Evolutionary conservation across 2,113 vertebrate genomes (phyloP).

Genomic region (Daubentonia madagascariensis): DNA sequence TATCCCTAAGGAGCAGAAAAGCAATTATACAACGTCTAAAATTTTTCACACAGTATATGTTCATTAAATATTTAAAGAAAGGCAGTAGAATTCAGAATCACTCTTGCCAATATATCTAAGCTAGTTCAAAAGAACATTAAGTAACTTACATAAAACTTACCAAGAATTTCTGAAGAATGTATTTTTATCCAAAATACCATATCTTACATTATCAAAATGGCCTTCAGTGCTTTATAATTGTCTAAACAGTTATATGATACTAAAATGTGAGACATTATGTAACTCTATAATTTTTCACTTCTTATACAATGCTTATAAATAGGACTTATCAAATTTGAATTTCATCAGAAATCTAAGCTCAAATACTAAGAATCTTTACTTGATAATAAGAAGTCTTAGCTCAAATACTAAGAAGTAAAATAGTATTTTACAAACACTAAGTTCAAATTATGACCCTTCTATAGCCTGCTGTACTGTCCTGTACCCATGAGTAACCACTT

Average conservation of each 20-base stretch:
- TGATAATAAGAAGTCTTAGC: neutral
- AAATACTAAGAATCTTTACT: neutral
- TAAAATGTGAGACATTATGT: neutral
- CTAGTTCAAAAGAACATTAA: neutral
- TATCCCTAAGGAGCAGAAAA: neutral
- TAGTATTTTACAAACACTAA: neutral
- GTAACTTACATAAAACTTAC: neutral
- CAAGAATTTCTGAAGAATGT: neutral
- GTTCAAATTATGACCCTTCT: neutral
- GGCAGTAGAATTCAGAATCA: neutral
- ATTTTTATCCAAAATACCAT: neutral
- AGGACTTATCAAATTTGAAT: neutral
- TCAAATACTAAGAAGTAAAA: neutral
- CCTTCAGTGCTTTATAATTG: neutral
- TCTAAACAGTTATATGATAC: neutral
- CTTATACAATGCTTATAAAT: neutral
- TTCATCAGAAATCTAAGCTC: neutral
- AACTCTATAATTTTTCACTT: neutral
- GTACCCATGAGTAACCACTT: slow-evolving; percentile 13
- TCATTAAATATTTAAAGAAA: slow-evolving; percentile 56
- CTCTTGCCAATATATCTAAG: neutral
- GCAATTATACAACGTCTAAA: neutral
- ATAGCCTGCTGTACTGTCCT: neutral
- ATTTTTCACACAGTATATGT: neutral
- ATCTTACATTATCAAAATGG: neutral